A percentile compares a stretch with the other conserved stretches of the same genome.
phyloP scores from a whole-genome alignment of 2,113 vertebrate genomes.

The Carassius auratus region DNA sequence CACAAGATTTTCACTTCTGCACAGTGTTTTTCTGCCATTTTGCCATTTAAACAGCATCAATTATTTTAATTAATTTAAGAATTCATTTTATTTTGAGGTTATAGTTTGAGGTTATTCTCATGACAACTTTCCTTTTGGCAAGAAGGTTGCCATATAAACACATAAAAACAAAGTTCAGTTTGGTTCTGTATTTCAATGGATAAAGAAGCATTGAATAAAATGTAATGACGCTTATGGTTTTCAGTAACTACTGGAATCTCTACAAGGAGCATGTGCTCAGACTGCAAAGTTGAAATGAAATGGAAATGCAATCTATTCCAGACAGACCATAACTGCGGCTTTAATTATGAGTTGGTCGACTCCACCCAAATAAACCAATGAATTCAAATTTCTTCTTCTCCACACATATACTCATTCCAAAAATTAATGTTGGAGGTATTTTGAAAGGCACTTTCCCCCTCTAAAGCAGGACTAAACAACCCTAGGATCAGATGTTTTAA shows the following conservation, averaged over 20 bases:
- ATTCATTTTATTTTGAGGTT: not conserved
- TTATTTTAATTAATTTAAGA: not conserved
- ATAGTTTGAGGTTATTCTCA: conserved; percentile 11
- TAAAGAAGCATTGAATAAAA: conserved; percentile 1
- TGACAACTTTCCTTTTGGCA: not conserved
- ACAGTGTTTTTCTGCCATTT: conserved; percentile 21
- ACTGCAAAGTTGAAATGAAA: not conserved
- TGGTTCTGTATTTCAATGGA: not conserved
- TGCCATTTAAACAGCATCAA: not conserved
- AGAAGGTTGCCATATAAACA: not conserved
- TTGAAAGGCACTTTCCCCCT: conserved; percentile 17
- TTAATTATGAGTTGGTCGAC: conserved; percentile 17
- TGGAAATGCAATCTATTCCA: conserved; percentile 41
- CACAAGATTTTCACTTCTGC: not conserved
- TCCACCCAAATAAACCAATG: conserved; percentile 41
- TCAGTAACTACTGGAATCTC: not conserved
- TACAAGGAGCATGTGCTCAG: not conserved
- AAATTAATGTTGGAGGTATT: conserved; percentile 16
- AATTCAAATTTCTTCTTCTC: not conserved
- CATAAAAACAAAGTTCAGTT: not conserved
- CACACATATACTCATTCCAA: conserved; percentile 36
- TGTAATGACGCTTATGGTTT: not conserved
- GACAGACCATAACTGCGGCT: conserved; percentile 35
- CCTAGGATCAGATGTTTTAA: conserved; percentile 46
- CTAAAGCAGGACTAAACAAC: conserved; percentile 20